phyloP scores from a whole-genome alignment of 2,797 vertebrate genomes.

The Pyrocephalus nanus region DNA sequence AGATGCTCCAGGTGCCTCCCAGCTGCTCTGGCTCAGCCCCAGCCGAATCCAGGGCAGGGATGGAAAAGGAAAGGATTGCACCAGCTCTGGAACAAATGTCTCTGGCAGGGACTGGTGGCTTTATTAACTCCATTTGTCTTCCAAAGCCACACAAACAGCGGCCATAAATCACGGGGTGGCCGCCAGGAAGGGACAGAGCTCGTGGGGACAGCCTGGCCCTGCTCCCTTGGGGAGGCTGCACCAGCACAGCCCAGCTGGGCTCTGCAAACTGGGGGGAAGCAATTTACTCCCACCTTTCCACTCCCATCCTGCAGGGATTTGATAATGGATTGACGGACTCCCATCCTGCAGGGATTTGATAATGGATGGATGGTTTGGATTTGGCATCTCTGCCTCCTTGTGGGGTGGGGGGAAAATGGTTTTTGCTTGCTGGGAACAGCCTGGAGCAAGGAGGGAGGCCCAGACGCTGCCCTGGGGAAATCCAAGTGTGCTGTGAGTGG shows the following conservation, averaged over 20 bases:
- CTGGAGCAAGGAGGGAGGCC: rapidly evolving
- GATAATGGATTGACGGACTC: background rate
- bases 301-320: background rate
- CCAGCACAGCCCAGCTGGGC: background rate
- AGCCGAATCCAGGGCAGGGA: background rate
- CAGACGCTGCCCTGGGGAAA: background rate
- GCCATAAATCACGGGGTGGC: background rate
- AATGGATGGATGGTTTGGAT: background rate
- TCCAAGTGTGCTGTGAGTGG: background rate
- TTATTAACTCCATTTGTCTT: conserved; percentile 33
- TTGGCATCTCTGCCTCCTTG: background rate
- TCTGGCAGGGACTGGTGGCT: background rate
- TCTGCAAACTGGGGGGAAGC: background rate
- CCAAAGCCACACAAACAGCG: background rate
- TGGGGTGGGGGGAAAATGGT: background rate
- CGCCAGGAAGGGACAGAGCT: background rate
- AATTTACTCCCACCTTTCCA: background rate
- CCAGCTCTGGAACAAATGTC: background rate
- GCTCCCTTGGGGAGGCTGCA: background rate
- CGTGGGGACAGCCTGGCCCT: rapidly evolving
- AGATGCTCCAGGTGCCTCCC: background rate
- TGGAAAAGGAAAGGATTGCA: background rate
- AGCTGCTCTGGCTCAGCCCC: background rate
- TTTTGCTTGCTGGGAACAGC: background rate
- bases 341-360: background rate